Evolutionary conservation across 1,140 invertebrate genomes (phyloP).

Genomic region (Macrotrachela quadricornifera): DNA sequence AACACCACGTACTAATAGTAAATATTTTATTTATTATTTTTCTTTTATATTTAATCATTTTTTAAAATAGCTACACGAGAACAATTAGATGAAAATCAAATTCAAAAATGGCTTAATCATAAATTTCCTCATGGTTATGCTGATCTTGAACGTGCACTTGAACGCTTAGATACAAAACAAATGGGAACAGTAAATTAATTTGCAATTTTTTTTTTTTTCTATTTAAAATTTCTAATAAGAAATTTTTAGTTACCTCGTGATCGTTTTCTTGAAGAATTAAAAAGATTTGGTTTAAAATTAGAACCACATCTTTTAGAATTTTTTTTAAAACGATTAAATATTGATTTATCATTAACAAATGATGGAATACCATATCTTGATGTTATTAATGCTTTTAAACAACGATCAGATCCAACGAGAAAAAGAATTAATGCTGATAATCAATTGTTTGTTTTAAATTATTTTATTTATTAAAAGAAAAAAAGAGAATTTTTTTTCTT

Average conservation of each 20-base stretch:
- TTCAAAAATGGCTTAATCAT: constrained; percentile 28
- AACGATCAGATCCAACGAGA: too few relatives aligned
- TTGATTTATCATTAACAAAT: constrained; percentile 11
- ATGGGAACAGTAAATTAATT: constrained; percentile 17
- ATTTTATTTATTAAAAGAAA: too few relatives aligned
- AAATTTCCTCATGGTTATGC: constrained; percentile 28
- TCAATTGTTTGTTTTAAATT: too few relatives aligned
- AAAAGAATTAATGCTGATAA: too few relatives aligned
- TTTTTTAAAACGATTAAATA: constrained; percentile 23
- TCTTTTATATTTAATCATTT: too few relatives aligned
- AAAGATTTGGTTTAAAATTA: constrained; percentile 18
- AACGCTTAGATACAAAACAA: constrained; percentile 19
- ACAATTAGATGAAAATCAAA: background rate
- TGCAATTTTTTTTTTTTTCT: background rate
- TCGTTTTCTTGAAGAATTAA: constrained; percentile 14
- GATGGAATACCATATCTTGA: too few relatives aligned
- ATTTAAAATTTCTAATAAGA: background rate
- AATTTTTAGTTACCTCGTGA: constrained; percentile 5
- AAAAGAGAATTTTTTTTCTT: too few relatives aligned
- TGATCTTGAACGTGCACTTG: constrained; percentile 23
- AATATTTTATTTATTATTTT: too few relatives aligned
- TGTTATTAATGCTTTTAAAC: too few relatives aligned
- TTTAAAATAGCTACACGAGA: too few relatives aligned
- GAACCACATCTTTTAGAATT: constrained; percentile 22
- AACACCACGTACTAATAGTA: too few relatives aligned